phyloP scores from a whole-genome alignment of 2,797 vertebrate species.

The Agapornis canus region DNA sequence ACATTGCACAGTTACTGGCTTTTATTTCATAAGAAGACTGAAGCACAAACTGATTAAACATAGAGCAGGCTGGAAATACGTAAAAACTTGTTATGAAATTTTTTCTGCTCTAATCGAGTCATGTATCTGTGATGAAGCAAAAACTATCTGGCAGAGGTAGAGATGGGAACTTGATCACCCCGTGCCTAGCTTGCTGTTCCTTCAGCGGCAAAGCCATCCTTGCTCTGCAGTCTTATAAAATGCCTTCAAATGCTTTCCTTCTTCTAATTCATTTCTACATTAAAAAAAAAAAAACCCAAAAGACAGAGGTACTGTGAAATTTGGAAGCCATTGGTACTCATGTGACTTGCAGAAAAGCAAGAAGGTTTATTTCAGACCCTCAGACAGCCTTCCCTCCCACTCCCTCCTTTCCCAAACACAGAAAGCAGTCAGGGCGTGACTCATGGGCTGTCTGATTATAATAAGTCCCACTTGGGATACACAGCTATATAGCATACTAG shows the following conservation, averaged over 20 bases:
- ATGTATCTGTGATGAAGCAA: not conserved
- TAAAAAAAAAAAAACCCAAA: not conserved
- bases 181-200: not conserved
- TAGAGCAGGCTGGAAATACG: not conserved
- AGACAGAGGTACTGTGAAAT: not conserved
- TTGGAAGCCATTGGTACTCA: not conserved
- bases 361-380: not conserved
- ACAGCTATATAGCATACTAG: not conserved
- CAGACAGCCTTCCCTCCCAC: not conserved
- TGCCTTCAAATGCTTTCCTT: not conserved
- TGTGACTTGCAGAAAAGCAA: not conserved
- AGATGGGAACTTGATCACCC: rapidly evolving
- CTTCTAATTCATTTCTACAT: not conserved
- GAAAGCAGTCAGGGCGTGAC: not conserved
- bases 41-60: not conserved
- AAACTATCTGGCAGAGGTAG: not conserved
- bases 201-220: not conserved
- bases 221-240: not conserved
- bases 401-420: not conserved
- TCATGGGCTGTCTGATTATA: not conserved
- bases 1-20: not conserved
- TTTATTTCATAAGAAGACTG: not conserved
- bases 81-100: not conserved
- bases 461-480: not conserved
- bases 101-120: not conserved